Conservation (phyloP, 2,888 invertebrate genomes). For the Macrosiphum euphorbiae region DNA sequence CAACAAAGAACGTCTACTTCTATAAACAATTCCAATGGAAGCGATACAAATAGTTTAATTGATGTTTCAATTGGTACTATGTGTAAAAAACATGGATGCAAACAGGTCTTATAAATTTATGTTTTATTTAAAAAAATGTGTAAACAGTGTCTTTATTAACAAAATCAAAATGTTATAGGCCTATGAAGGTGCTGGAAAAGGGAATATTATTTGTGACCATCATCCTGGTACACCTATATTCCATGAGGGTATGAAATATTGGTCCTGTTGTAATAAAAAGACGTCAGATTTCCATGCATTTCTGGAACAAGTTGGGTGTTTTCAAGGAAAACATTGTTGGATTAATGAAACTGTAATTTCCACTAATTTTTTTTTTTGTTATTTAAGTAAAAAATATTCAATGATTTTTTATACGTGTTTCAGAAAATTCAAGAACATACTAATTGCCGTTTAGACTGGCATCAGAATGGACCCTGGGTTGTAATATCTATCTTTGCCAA, state of each 20-base stretch:
- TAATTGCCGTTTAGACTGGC: slow-evolving; percentile 93
- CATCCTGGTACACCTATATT: slow-evolving; percentile 94
- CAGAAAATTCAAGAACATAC: slow-evolving; percentile 68
- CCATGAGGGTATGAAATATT: slow-evolving; percentile 97
- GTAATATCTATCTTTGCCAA: slow-evolving; percentile 93
- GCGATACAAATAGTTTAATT: slow-evolving; percentile 68
- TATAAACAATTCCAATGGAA: slow-evolving; percentile 8
- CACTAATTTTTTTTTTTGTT: neutral
- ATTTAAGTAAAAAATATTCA: neutral
- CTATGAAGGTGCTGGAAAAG: slow-evolving; percentile 30
- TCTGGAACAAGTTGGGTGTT: slow-evolving; percentile 92
- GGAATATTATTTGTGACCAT: slow-evolving; percentile 75
- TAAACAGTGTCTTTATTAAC: neutral
- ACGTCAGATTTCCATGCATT: slow-evolving; percentile 96
- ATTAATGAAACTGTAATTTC: slow-evolving; percentile 76
- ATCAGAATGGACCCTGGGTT: slow-evolving; percentile 89
- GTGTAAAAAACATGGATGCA: slow-evolving; percentile 91
- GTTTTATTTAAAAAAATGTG: neutral
- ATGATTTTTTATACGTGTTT: neutral
- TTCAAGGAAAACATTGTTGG: slow-evolving; percentile 89
- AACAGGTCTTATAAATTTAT: slow-evolving; percentile 69
- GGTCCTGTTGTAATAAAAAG: slow-evolving; percentile 94
- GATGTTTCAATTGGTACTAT: slow-evolving; percentile 79
- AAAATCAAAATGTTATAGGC: slow-evolving; percentile 8
- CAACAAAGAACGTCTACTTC: slow-evolving; percentile 71